Percentiles rank a stretch among this genome's conserved stretches.
phyloP scores from a whole-genome alignment of 2,113 vertebrate species.

The Rattus norvegicus region GRCr8 NC_086036.1:34966001-34966500 shows the following conservation, averaged over 20 bases:
- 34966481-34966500: conserved; percentile 97
- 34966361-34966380: not conserved
- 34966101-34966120: not conserved
- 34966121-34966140: not conserved
- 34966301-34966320: not conserved
- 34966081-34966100: not conserved
- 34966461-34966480: conserved; percentile 98
- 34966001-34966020: not conserved
- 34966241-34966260: not conserved
- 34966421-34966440: not conserved
- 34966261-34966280: not conserved
- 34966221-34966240: not conserved
- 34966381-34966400: conserved; percentile 59
- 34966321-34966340: not conserved
- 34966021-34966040: not conserved
- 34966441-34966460: conserved; percentile 99
- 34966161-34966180: not conserved
- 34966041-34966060: not conserved
- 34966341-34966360: not conserved
- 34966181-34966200: not conserved
- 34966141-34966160: not conserved
- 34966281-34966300: not conserved
- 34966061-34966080: not conserved
- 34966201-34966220: not conserved
- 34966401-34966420: not conserved